Conservation (phyloP, 2,888 invertebrate genomes). For the Drosophila anomelani region DNA sequence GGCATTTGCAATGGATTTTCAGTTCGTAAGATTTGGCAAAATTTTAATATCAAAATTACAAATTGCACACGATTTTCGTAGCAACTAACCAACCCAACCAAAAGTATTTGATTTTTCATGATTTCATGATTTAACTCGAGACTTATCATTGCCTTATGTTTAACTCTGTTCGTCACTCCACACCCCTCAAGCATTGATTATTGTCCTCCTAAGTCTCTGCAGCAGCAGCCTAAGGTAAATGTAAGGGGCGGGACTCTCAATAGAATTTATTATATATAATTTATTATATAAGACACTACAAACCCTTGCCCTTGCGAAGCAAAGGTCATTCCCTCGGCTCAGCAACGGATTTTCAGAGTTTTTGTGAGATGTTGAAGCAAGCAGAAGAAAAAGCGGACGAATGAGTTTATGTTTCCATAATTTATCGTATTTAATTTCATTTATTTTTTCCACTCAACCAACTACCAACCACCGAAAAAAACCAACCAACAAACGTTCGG, state of each 20-base stretch:
- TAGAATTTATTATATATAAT: slow-evolving; percentile 2
- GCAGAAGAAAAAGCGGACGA: slow-evolving; percentile 22
- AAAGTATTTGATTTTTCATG: slow-evolving; percentile 11
- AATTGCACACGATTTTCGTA: slow-evolving; percentile 66
- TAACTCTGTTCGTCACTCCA: slow-evolving; percentile 33
- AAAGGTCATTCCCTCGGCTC: slow-evolving; percentile 21
- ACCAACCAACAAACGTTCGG: slow-evolving; percentile 29
- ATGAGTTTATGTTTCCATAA: slow-evolving; percentile 53
- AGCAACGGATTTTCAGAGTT: slow-evolving; percentile 15
- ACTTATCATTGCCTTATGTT: slow-evolving; percentile 26
- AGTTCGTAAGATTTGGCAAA: slow-evolving; percentile 49
- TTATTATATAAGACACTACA: slow-evolving; percentile 11
- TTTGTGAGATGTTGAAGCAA: slow-evolving; percentile 14
- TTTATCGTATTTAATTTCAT: slow-evolving; percentile 74
- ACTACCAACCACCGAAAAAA: slow-evolving; percentile 34
- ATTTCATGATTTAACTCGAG: slow-evolving; percentile 23
- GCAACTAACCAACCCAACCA: slow-evolving; percentile 42
- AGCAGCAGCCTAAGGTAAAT: slow-evolving; percentile 30
- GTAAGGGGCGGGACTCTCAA: slow-evolving; percentile 15
- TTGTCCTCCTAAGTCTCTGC: slow-evolving; percentile 25
- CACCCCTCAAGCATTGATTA: slow-evolving; percentile 5
- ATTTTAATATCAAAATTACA: slow-evolving; percentile 59
- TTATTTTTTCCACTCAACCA: slow-evolving; percentile 60
- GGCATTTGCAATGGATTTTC: slow-evolving; percentile 55
- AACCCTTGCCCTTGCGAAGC: background rate